A percentile compares a stretch with the other conserved stretches of the same genome.
phyloP scores from a whole-genome alignment of 2,888 invertebrate genomes.

The Eurytoma adleriae region DNA sequence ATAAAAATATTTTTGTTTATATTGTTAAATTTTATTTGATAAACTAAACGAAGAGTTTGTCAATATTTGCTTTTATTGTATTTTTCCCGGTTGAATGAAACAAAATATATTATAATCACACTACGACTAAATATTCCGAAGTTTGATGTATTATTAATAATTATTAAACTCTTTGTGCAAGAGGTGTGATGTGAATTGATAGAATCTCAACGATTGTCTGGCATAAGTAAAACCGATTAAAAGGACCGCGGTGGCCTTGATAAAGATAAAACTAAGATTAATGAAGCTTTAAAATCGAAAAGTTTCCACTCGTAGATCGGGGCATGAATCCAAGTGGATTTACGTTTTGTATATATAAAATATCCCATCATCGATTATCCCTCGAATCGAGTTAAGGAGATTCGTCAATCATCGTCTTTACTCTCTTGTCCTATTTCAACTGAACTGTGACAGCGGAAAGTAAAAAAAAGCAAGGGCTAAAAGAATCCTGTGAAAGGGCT shows the following conservation, averaged over 20 bases:
- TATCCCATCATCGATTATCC: conserved; percentile 9
- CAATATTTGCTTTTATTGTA: too few species aligned
- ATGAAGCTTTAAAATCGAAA: conserved; percentile 2
- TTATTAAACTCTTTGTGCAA: too few species aligned
- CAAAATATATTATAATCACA: too few species aligned
- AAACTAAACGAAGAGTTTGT: too few species aligned
- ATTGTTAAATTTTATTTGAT: too few species aligned
- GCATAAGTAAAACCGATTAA: neutral
- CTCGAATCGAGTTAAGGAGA: conserved; percentile 9
- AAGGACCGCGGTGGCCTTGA: neutral
- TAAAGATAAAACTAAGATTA: neutral
- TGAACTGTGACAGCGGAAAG: neutral
- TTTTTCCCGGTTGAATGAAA: too few species aligned
- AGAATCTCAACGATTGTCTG: too few species aligned
- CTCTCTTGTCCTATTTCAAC: too few species aligned
- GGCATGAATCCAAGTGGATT: neutral
- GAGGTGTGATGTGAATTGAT: too few species aligned
- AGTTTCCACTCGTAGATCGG: neutral
- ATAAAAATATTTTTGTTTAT: too few species aligned
- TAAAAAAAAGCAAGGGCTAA: neutral
- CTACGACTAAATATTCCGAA: too few species aligned
- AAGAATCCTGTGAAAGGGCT: neutral
- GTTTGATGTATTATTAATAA: too few species aligned
- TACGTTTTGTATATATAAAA: neutral
- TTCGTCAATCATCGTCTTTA: conserved; percentile 21